Conservation (phyloP, 2,888 invertebrate genomes). For the Andrena flavipes region DNA sequence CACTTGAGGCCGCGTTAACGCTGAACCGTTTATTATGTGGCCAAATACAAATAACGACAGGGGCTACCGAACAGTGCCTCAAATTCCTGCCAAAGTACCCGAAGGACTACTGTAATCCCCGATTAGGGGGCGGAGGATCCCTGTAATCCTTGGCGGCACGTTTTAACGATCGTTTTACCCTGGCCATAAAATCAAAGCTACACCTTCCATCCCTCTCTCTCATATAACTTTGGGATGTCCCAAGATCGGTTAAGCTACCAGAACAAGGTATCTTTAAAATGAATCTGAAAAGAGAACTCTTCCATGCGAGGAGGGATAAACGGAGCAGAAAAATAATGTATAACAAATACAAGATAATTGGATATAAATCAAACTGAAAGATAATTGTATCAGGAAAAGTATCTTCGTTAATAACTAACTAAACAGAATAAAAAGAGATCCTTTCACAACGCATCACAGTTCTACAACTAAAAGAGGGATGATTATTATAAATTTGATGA, state of each 20-base stretch:
- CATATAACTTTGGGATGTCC: neutral
- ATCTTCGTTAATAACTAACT: too few species aligned
- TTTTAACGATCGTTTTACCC: conserved; percentile 71
- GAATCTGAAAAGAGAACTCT: too few species aligned
- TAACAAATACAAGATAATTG: too few species aligned
- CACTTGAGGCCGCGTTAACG: neutral
- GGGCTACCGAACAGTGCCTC: neutral
- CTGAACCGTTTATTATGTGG: neutral
- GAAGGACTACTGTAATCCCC: conserved; percentile 45
- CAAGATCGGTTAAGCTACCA: neutral
- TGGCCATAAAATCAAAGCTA: neutral
- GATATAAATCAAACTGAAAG: too few species aligned
- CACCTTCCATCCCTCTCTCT: neutral
- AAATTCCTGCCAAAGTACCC: conserved; percentile 4
- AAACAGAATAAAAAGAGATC: too few species aligned
- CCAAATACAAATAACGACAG: conserved; percentile 12
- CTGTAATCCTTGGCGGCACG: conserved; percentile 70
- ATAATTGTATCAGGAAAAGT: too few species aligned
- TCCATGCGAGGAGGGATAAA: too few species aligned
- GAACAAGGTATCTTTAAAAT: neutral
- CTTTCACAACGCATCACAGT: too few species aligned
- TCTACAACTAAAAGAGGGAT: too few species aligned
- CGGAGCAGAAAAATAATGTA: too few species aligned
- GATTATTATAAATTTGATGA: too few species aligned
- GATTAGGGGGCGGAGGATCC: conserved; percentile 45